A percentile compares a stretch with the other conserved stretches of the same genome.
phyloP scores from a whole-genome alignment of 1,140 invertebrate genomes.

The Ladona fulva region DNA sequence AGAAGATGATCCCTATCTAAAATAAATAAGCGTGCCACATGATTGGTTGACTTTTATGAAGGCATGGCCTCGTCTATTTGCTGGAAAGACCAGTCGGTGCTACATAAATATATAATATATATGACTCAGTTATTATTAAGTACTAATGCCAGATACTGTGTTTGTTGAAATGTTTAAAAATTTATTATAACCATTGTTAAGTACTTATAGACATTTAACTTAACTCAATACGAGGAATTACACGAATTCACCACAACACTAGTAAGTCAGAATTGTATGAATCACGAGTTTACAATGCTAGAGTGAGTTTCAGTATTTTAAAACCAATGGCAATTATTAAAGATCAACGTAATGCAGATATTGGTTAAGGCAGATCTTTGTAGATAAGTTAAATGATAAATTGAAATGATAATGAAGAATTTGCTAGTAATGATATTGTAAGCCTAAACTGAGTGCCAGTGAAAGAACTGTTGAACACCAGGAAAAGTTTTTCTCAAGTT shows the following conservation, averaged over 20 bases:
- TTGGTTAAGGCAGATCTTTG: not conserved
- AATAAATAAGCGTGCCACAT: slow-evolving; percentile 6
- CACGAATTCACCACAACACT: slow-evolving; percentile 4
- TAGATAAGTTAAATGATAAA: not conserved
- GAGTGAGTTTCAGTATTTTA: slow-evolving; percentile 1
- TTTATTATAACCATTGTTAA: slow-evolving; percentile 11
- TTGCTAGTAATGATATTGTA: not conserved
- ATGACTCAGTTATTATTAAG: slow-evolving; percentile 10
- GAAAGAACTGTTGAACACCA: not conserved
- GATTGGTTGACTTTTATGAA: slow-evolving; percentile 1
- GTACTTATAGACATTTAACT: not conserved
- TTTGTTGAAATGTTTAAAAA: not conserved
- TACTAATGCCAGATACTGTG: not conserved
- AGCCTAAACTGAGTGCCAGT: not conserved
- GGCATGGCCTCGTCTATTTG: not conserved
- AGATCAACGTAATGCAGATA: not conserved
- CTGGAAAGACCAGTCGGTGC: slow-evolving; percentile 6
- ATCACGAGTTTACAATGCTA: not conserved
- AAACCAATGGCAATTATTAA: not conserved
- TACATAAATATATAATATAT: not conserved
- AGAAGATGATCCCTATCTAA: not conserved
- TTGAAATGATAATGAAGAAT: not conserved
- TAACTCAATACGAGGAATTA: not conserved
- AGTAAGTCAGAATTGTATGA: not conserved
- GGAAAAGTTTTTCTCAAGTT: not conserved